Percentiles rank a stretch among this genome's conserved stretches.
phyloP scores from a whole-genome alignment of 2,797 vertebrate species.

The Rhabdophis nuchalis region DNA sequence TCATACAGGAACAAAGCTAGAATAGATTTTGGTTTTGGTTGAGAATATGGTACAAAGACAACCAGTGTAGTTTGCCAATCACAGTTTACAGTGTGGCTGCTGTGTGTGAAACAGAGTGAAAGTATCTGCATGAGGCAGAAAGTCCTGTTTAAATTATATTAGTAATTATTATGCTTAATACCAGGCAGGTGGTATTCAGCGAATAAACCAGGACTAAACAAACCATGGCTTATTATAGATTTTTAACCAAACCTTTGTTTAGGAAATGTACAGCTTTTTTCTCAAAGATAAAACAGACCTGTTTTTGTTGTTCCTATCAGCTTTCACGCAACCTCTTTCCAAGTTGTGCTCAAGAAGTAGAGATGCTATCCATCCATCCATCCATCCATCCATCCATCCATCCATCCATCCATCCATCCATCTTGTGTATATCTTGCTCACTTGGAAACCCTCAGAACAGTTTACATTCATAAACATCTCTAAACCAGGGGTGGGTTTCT shows the following conservation, averaged over 20 bases:
- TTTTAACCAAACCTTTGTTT: not conserved
- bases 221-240: not conserved
- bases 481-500: not conserved
- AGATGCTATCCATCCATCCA: not conserved
- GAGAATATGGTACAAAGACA: not conserved
- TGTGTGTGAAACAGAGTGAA: not conserved
- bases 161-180: not conserved
- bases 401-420: not conserved
- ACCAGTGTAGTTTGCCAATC: not conserved
- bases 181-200: not conserved
- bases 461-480: not conserved
- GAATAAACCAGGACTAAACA: not conserved
- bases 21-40: not conserved
- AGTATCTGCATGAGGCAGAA: not conserved
- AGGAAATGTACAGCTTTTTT: not conserved
- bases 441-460: not conserved
- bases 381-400: not conserved
- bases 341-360: not conserved
- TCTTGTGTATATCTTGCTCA: not conserved
- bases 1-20: not conserved
- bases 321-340: not conserved
- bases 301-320: not conserved
- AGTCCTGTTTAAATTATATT: not conserved
- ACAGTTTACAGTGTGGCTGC: not conserved
- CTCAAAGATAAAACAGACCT: not conserved